Evolutionary conservation across 2,888 invertebrate genomes (phyloP).

Genomic region (Hermaeophaga mercurialis): DNA sequence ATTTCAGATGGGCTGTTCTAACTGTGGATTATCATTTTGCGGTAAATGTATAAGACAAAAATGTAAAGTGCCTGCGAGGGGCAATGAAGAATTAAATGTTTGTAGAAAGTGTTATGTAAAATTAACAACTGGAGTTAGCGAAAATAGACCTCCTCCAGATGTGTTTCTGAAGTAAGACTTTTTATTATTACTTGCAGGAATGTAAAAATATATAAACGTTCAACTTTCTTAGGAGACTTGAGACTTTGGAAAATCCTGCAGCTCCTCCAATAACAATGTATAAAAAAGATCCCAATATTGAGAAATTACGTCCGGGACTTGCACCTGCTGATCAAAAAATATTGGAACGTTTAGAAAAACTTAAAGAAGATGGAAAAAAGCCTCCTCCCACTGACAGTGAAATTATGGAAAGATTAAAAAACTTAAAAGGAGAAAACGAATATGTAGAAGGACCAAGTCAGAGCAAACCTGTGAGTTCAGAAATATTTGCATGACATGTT

Average conservation of each 20-base stretch:
- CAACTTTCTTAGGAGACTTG: slow-evolving; percentile 56
- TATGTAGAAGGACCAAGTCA: slow-evolving; percentile 53
- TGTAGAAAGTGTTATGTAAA: slow-evolving; percentile 63
- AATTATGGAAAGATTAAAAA: slow-evolving; percentile 67
- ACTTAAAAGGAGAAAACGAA: slow-evolving; percentile 66
- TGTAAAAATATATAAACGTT: slow-evolving; percentile 1
- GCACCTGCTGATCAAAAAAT: slow-evolving; percentile 66
- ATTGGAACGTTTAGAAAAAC: slow-evolving; percentile 68
- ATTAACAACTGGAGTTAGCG: slow-evolving; percentile 44
- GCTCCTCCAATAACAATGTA: slow-evolving; percentile 64
- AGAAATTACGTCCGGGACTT: slow-evolving; percentile 54
- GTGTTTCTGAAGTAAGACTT: slow-evolving; percentile 62
- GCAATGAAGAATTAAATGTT: slow-evolving; percentile 69
- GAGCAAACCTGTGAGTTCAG: slow-evolving; percentile 47
- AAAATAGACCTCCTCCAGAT: slow-evolving; percentile 59
- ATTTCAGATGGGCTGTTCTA: slow-evolving; percentile 78
- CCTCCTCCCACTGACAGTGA: slow-evolving; percentile 66
- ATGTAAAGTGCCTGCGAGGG: slow-evolving; percentile 66
- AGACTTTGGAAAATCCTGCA: slow-evolving; percentile 62
- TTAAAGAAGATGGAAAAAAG: slow-evolving; percentile 64
- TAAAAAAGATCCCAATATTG: slow-evolving; percentile 54
- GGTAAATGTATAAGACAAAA: slow-evolving; percentile 79
- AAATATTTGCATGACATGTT: not conserved
- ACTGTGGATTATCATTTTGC: slow-evolving; percentile 84
- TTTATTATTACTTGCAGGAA: not conserved